Percentiles rank a stretch among this genome's conserved stretches.
Evolutionary conservation across 1,140 invertebrate genomes (phyloP).

Genomic region (Hydropsyche tenuis): DNA sequence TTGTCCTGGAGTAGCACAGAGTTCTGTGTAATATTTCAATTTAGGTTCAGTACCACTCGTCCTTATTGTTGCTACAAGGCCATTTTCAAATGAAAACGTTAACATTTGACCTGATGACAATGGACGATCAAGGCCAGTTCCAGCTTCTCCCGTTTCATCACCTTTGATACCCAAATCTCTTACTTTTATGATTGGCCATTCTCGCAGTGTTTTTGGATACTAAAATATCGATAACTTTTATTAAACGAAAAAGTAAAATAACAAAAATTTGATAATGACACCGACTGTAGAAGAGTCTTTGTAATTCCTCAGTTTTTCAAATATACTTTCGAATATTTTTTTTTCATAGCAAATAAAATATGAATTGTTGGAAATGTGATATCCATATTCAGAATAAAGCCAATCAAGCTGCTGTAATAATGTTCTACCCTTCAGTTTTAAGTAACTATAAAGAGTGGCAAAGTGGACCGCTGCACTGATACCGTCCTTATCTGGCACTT

Average conservation of each 20-base stretch:
- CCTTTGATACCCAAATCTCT: slow-evolving; percentile 45
- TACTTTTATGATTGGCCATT: slow-evolving; percentile 50
- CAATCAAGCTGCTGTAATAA: slow-evolving; percentile 78
- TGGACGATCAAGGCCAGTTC: slow-evolving; percentile 57
- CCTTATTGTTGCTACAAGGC: slow-evolving; percentile 84
- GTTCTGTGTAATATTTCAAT: slow-evolving; percentile 96
- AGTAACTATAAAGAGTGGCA: slow-evolving; percentile 80
- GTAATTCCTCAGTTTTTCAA: slow-evolving; percentile 82
- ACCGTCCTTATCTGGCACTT: slow-evolving; percentile 95
- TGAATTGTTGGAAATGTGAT: slow-evolving; percentile 84
- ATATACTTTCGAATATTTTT: slow-evolving; percentile 75
- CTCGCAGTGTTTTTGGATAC: slow-evolving; percentile 77
- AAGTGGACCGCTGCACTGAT: slow-evolving; percentile 82
- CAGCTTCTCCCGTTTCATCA: slow-evolving; percentile 41
- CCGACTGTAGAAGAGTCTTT: slow-evolving; percentile 71
- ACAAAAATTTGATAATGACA: slow-evolving; percentile 31
- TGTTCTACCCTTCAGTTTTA: slow-evolving; percentile 71
- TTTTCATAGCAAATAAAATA: slow-evolving; percentile 89
- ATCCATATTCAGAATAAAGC: slow-evolving; percentile 86
- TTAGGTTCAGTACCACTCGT: slow-evolving; percentile 99
- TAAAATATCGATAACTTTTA: too few relatives aligned
- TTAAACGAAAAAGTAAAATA: not conserved
- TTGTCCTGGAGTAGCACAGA: slow-evolving; percentile 73
- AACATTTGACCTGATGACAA: slow-evolving; percentile 87
- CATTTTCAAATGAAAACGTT: slow-evolving; percentile 92